Base-by-base conservation (phyloP, 1,140 invertebrate genomes). In the Bombus vancouverensis region DNA sequence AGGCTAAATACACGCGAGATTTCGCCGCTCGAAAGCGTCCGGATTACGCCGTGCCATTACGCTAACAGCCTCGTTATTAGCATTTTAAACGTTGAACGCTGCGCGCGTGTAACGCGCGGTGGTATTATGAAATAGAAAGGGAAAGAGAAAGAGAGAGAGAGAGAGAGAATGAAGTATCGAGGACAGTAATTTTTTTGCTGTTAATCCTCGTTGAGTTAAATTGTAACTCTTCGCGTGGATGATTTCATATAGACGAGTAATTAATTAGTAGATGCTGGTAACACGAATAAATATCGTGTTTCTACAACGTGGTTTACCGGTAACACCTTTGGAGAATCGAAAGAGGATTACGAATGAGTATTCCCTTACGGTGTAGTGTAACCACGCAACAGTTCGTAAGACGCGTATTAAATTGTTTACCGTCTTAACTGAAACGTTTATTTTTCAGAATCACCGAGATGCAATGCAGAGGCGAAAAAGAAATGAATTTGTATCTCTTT, bases 21-120 rank as follows among this genome's bases (percentile, higher is more conserved):
- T 37, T 53, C 72, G 10, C 42, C 22, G 72, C 44, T n/a, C 44
- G 57, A 82, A 74, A 47, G 44, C 71, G 70, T 65, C 81, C 25
- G 59, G 39, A 82, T 75, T 39, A 78, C 59, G 75, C 32, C 22
- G 32, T 10, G 44, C 25, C 32, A 80, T 80, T 47, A 68, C 65
- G 77, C 22, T 80, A 80, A 80, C 57, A 68, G 42, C 77, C 65
- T 68, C 65, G 77, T 68, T 80, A 78, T 68, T 34, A 80, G 42
- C 77, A n/a, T 68, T 68, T 78, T 42, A 65, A 77, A 77, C 57
- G 47, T 78, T 32, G 62, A 65, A 65, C 57, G 34, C 25, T 28
- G 39, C n/a, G 44, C 32, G 73, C 10, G 10, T 34, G 28, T 77
- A 77, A 62, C 59, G n/a, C 13, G 37, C 1, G 3, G 1, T 9